These are phyloP conservation scores for Drosophila bocqueti DNA, from an alignment of 1,140 invertebrate species.

Conservation along the genomic window DNA sequence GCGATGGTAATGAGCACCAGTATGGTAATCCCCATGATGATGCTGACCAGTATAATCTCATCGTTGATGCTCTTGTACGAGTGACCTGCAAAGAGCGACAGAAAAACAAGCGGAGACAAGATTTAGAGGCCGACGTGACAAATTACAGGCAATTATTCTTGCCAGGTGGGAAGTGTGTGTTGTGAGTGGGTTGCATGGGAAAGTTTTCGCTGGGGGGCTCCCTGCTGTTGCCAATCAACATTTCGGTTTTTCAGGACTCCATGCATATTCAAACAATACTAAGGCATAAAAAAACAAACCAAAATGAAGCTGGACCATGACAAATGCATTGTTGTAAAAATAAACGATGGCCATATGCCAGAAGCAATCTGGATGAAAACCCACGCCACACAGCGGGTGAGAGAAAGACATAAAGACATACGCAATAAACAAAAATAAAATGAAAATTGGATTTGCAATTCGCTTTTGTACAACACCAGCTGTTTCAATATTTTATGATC, in stretches of 20 bases:
- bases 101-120: constrained; percentile 24
- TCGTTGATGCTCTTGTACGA: constrained; percentile 93
- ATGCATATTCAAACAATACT: constrained; percentile 62
- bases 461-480: constrained; percentile 28
- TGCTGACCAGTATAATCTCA: constrained; percentile 94
- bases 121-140: constrained; percentile 49
- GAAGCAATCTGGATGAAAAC: constrained; percentile 36
- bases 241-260: constrained; percentile 35
- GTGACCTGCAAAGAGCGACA: constrained; percentile 86
- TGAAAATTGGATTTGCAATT: constrained; percentile 45
- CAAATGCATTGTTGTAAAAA: constrained; percentile 65
- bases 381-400: constrained; percentile 5
- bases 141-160: constrained; percentile 65
- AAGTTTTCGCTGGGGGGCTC: background rate
- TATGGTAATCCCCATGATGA: constrained; percentile 93
- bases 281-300: constrained; percentile 5
- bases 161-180: constrained; percentile 19
- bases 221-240: constrained; percentile 15
- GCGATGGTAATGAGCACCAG: constrained; percentile 92
- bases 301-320: constrained; percentile 35
- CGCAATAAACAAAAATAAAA: constrained; percentile 47
- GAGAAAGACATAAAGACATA: constrained; percentile 16
- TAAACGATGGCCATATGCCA: constrained; percentile 50
- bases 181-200: constrained; percentile 3
- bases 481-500: constrained; percentile 49